Evolutionary conservation across 2,113 vertebrate genomes (phyloP).

Genomic region (Paradoxurus hermaphroditus): DNA sequence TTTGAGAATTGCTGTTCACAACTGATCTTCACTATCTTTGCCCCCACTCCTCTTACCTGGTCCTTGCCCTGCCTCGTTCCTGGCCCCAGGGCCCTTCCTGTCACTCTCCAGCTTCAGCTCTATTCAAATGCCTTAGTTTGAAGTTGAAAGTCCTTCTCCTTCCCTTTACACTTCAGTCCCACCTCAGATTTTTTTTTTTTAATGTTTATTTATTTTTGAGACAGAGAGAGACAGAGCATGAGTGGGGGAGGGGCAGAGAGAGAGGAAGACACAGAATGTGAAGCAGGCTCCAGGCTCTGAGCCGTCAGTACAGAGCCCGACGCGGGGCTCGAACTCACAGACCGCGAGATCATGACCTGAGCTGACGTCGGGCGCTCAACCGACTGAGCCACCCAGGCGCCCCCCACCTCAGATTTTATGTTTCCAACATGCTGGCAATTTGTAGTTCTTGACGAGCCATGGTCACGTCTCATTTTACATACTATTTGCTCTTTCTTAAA

Average conservation of each 20-base stretch:
- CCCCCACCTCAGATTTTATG: neutral
- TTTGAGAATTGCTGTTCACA: neutral
- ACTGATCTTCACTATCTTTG: neutral
- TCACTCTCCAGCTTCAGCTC: neutral
- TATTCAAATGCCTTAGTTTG: neutral
- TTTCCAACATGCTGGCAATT: neutral
- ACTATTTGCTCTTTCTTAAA: neutral
- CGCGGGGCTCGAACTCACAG: too few species aligned
- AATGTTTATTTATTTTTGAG: too few species aligned
- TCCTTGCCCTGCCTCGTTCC: neutral
- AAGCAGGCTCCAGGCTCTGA: too few species aligned
- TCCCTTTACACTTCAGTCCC: neutral
- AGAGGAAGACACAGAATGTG: too few species aligned
- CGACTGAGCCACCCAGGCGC: too few species aligned
- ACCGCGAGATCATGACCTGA: too few species aligned
- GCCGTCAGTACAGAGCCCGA: too few species aligned
- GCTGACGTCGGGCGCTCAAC: too few species aligned
- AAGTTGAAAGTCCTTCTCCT: neutral
- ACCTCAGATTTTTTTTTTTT: neutral
- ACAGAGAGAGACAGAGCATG: too few species aligned
- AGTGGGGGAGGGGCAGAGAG: too few species aligned
- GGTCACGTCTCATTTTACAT: neutral
- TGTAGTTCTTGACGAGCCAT: neutral
- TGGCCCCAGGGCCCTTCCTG: neutral
- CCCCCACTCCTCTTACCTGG: neutral